A percentile compares a stretch with the other conserved stretches of the same genome.
phyloP scores from a whole-genome alignment of 2,797 vertebrate species.

The Ambastaia sidthimunki region DNA sequence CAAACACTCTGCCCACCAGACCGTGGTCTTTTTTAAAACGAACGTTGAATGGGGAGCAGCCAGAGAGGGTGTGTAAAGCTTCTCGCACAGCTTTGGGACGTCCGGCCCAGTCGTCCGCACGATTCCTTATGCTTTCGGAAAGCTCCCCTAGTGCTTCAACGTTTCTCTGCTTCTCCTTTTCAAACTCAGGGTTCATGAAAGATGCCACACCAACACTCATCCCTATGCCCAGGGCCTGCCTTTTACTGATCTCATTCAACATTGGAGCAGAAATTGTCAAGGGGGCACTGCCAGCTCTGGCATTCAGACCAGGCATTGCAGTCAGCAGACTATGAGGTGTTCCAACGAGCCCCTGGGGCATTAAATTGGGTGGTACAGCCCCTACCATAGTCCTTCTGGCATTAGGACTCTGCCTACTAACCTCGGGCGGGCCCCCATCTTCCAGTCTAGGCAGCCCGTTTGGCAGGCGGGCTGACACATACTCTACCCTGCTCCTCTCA shows the following conservation, averaged over 20 bases:
- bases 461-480: constrained; percentile 78
- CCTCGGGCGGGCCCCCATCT: constrained; percentile 77
- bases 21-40: constrained; percentile 91
- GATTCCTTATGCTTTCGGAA: constrained; percentile 82
- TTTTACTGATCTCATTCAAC: constrained; percentile 80
- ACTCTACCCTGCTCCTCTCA: constrained; percentile 74
- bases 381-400: constrained; percentile 80
- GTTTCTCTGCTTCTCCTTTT: constrained; percentile 81
- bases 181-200: constrained; percentile 82
- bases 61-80: constrained; percentile 79
- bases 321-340: constrained; percentile 78
- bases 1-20: constrained; percentile 83
- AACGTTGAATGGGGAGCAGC: constrained; percentile 86
- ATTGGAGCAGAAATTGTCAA: constrained; percentile 81
- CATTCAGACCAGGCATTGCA: constrained; percentile 80
- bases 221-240: constrained; percentile 69
- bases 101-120: constrained; percentile 86
- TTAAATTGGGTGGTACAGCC: constrained; percentile 79
- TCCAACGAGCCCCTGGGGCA: constrained; percentile 79
- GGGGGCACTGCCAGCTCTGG: constrained; percentile 70
- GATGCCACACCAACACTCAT: constrained; percentile 73
- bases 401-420: constrained; percentile 81
- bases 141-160: constrained; percentile 82
- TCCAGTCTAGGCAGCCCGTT: constrained; percentile 83
- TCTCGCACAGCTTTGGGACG: constrained; percentile 82